A percentile compares a stretch with the other conserved stretches of the same genome.
These are phyloP conservation scores for Porites australiensis DNA, from an alignment of 64 coral and sea anemone genomes.

Conservation along the genomic window DNA sequence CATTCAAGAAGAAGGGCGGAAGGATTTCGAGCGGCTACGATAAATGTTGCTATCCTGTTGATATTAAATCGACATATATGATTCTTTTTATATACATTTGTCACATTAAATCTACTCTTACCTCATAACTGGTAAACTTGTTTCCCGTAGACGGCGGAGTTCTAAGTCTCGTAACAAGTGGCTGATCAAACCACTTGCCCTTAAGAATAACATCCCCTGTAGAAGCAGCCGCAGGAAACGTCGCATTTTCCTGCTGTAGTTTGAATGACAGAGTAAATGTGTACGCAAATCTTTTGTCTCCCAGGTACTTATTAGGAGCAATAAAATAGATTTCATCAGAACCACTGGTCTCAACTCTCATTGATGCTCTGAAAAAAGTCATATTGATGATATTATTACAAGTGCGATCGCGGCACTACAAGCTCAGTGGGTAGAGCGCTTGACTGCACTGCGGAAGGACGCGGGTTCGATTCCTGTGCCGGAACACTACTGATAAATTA, in stretches of 20 bases:
- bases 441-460: too few species aligned
- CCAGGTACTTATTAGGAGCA: constrained; percentile 80
- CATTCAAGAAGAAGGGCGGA: too few species aligned
- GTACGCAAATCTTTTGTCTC: constrained; percentile 78
- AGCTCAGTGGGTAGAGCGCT: too few species aligned
- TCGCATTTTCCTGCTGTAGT: constrained; percentile 62
- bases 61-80: too few species aligned
- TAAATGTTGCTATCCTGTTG: too few species aligned
- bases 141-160: constrained; percentile 23
- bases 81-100: too few species aligned
- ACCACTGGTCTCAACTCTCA: constrained; percentile 24
- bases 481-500: too few species aligned
- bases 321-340: constrained; percentile 76
- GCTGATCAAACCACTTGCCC: constrained; percentile 79
- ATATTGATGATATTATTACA: too few species aligned
- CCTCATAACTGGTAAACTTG: constrained; percentile 62
- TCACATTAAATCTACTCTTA: constrained; percentile 11
- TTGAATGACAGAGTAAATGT: constrained; percentile 76
- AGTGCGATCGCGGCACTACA: too few species aligned
- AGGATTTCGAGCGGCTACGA: too few species aligned
- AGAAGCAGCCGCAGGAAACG: constrained; percentile 25
- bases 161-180: constrained; percentile 72
- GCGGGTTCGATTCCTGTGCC: too few species aligned
- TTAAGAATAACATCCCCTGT: constrained; percentile 90
- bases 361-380: constrained; percentile 31